These are phyloP conservation scores for Patella pellucida DNA, from an alignment of 2,888 invertebrate genomes.

Conservation along the genomic window DNA sequence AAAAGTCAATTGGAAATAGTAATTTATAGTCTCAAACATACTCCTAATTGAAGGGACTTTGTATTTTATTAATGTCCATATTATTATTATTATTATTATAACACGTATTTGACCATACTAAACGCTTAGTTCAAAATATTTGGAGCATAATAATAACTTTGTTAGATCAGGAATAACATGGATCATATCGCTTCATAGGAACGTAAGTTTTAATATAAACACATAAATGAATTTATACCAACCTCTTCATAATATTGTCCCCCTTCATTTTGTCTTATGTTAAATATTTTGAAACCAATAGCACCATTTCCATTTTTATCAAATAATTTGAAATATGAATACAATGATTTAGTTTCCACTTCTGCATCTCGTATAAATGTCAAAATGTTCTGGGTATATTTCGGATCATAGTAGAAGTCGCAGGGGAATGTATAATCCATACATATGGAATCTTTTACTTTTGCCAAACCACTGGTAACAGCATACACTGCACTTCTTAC, in stretches of 20 bases:
- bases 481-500: slow-evolving; percentile 57
- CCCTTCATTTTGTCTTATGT: slow-evolving; percentile 41
- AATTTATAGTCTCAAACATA: not conserved
- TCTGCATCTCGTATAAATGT: slow-evolving; percentile 18
- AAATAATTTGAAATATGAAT: slow-evolving; percentile 42
- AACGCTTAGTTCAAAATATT: not conserved
- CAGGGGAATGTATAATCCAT: slow-evolving; percentile 45
- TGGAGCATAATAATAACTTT: no score
- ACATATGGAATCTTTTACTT: slow-evolving; percentile 45
- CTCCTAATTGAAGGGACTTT: not conserved
- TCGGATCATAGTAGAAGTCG: slow-evolving; percentile 26
- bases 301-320: slow-evolving; percentile 56
- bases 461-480: slow-evolving; percentile 46
- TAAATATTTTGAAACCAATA: slow-evolving; percentile 54
- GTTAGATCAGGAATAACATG: no score
- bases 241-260: slow-evolving; percentile 39
- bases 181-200: no score
- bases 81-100: no score
- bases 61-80: no score
- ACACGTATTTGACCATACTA: not conserved
- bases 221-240: not conserved
- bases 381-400: slow-evolving; percentile 13
- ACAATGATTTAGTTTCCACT: slow-evolving; percentile 24
- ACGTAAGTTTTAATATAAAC: no score
- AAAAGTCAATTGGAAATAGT: not conserved